These are phyloP conservation scores for Pemphredon lugubris DNA, from an alignment of 2,888 invertebrate genomes.

Conservation along the genomic window DNA sequence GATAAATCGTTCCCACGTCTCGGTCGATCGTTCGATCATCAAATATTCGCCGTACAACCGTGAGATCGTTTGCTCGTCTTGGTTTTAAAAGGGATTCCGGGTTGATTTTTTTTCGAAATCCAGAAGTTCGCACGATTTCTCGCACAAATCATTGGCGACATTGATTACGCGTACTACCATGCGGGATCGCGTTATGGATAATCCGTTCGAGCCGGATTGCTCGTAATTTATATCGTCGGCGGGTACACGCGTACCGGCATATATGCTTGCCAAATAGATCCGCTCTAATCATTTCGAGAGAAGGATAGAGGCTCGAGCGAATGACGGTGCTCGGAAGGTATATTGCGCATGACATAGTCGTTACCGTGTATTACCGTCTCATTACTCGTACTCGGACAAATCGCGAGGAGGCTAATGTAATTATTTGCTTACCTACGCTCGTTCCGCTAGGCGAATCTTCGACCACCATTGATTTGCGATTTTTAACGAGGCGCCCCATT, in stretches of 20 bases:
- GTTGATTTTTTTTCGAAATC: too few species aligned
- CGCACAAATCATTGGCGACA: conserved; percentile 44
- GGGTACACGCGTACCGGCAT: conserved; percentile 20
- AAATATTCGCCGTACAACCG: background rate
- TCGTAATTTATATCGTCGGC: conserved; percentile 36
- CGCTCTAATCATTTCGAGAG: conserved; percentile 29
- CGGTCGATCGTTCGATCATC: background rate
- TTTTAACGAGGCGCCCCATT: too few species aligned
- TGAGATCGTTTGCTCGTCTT: too few species aligned
- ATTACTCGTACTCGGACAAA: conserved; percentile 27
- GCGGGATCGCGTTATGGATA: conserved; percentile 42
- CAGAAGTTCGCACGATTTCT: too few species aligned
- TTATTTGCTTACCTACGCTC: conserved; percentile 8
- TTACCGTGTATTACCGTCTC: conserved; percentile 29
- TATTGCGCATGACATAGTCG: conserved; percentile 26
- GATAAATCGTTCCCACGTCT: conserved; percentile 29
- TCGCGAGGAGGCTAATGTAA: conserved; percentile 11
- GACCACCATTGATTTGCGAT: background rate
- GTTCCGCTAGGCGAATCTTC: background rate
- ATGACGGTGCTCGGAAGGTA: conserved; percentile 22
- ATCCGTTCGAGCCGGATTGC: conserved; percentile 31
- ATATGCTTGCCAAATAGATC: conserved; percentile 46
- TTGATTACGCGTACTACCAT: conserved; percentile 32
- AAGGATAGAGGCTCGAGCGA: conserved; percentile 27
- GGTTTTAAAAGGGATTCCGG: too few species aligned